Percentiles rank a stretch among this genome's conserved stretches.
phyloP scores from a whole-genome alignment of 2,797 vertebrate species.

The Poecilia wingei region DNA sequence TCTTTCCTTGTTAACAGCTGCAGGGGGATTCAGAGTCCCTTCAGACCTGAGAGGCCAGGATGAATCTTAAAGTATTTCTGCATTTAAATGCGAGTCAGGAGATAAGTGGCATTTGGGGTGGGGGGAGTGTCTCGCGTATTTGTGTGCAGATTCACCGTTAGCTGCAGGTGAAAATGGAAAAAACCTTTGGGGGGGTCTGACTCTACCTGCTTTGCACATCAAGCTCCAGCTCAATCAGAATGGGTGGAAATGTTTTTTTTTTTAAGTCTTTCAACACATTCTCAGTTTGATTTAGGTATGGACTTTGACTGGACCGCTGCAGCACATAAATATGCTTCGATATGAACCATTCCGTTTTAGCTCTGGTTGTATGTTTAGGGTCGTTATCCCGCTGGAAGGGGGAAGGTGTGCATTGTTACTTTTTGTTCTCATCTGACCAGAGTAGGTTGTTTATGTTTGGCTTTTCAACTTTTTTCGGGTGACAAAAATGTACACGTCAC shows the following conservation, averaged over 20 bases:
- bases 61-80: not conserved
- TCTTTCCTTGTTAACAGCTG: not conserved
- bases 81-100: not conserved
- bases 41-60: not conserved
- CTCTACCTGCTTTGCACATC: not conserved
- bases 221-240: not conserved
- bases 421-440: not conserved
- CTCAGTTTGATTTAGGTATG: not conserved
- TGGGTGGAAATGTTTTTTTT: not conserved
- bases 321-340: not conserved
- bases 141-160: not conserved
- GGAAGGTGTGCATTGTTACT: not conserved
- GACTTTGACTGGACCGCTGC: not conserved
- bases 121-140: not conserved
- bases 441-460: not conserved
- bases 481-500: not conserved
- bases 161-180: not conserved
- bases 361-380: not conserved
- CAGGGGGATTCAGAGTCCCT: not conserved
- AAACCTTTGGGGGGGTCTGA: not conserved
- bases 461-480: not conserved
- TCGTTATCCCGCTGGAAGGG: not conserved
- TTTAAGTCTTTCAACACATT: not conserved
- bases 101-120: not conserved
- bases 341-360: not conserved